Percentiles rank a stretch among this genome's conserved stretches.
phyloP scores from a whole-genome alignment of 2,113 vertebrate species.

The Melanerpes formicivorus region DNA sequence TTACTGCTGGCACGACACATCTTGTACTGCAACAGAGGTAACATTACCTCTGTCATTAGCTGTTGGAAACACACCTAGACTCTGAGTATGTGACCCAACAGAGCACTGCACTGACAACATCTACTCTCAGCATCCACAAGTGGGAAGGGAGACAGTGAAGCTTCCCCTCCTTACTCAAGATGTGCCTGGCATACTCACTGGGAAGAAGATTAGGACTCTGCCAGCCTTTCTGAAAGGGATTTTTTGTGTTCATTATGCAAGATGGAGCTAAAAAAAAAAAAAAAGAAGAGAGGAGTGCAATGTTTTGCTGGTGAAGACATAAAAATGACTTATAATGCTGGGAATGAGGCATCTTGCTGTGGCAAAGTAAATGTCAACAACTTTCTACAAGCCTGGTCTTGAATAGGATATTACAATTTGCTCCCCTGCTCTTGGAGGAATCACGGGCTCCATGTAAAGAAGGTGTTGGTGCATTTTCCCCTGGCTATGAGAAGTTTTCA shows the following conservation, averaged over 20 bases:
- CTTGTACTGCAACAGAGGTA: not conserved
- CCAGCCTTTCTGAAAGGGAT: not conserved
- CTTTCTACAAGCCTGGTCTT: not conserved
- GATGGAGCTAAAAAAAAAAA: not conserved
- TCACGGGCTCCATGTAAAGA: not conserved
- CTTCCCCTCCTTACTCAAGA: not conserved
- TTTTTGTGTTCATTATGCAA: not conserved
- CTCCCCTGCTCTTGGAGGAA: not conserved
- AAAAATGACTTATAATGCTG: not conserved
- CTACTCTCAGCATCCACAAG: not conserved
- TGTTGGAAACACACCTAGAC: not conserved
- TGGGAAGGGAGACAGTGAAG: not conserved
- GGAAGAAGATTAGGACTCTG: not conserved
- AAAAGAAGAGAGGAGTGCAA: not conserved
- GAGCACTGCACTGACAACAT: not conserved
- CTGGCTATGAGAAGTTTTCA: not conserved
- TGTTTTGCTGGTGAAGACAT: not conserved
- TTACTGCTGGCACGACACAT: not conserved
- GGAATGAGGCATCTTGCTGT: not conserved
- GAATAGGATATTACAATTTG: not conserved
- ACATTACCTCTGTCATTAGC: not conserved
- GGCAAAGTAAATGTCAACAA: not conserved
- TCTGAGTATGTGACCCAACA: not conserved
- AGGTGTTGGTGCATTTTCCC: not conserved
- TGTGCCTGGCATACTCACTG: not conserved